phyloP scores from a whole-genome alignment of 1,140 invertebrate genomes.

The Bombus confusus region DNA sequence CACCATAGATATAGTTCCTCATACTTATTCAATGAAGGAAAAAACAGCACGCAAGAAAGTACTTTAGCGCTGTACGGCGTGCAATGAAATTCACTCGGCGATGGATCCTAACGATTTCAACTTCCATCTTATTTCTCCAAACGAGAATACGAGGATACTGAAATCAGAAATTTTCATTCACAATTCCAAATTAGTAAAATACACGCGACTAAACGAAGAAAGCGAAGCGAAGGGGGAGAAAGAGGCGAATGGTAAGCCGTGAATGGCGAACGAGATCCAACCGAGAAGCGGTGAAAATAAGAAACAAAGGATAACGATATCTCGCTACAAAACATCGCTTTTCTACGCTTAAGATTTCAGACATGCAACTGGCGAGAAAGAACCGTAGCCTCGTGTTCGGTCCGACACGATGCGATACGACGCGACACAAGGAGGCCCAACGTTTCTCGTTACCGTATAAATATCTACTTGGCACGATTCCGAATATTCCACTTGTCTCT shows the following conservation, averaged over 20 bases:
- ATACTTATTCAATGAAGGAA: slow-evolving; percentile 25
- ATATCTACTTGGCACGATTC: slow-evolving; percentile 61
- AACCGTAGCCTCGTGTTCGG: slow-evolving; percentile 7
- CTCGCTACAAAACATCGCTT: slow-evolving; percentile 41
- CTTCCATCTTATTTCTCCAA: neutral
- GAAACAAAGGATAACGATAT: slow-evolving; percentile 37
- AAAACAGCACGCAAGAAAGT: slow-evolving; percentile 4
- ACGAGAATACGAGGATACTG: neutral
- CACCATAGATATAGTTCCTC: neutral
- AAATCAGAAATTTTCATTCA: slow-evolving; percentile 13
- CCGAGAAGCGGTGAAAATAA: neutral
- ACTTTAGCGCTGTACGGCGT: neutral
- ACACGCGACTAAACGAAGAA: slow-evolving; percentile 17
- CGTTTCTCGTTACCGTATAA: slow-evolving; percentile 54
- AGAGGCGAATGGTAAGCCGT: neutral
- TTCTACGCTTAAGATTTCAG: slow-evolving; percentile 16
- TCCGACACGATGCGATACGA: too few species aligned
- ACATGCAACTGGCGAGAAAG: neutral
- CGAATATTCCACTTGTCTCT: slow-evolving; percentile 44
- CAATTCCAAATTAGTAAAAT: slow-evolving; percentile 21
- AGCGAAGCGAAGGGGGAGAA: neutral
- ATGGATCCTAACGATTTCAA: slow-evolving; percentile 1
- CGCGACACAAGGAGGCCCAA: neutral
- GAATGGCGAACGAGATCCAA: slow-evolving; percentile 17
- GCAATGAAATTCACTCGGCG: neutral